Evolutionary conservation across 2,113 vertebrate species (phyloP).

Genomic region (Chaetorhynchus papuensis): DNA sequence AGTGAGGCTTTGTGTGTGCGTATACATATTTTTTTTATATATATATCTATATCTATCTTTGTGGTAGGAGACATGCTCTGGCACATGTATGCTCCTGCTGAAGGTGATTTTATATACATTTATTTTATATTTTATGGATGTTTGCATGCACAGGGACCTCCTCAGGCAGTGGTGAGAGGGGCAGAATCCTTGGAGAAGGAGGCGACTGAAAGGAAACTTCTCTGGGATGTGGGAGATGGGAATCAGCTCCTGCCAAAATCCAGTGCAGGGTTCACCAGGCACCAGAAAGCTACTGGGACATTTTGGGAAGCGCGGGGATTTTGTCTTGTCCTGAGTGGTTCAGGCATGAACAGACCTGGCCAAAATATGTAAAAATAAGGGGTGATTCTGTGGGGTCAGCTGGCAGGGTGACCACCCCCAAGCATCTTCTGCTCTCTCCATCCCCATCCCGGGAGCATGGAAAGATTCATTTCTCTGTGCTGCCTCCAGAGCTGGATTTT

Average conservation of each 20-base stretch:
- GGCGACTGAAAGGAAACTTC: background rate
- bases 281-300: background rate
- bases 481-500: background rate
- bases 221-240: background rate
- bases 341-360: background rate
- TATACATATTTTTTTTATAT: background rate
- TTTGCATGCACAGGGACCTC: background rate
- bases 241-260: background rate
- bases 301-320: background rate
- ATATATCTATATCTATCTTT: background rate
- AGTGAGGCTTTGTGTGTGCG: background rate
- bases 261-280: background rate
- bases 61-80: background rate
- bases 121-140: background rate
- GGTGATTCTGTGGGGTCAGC: background rate
- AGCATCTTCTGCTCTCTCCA: fast-evolving
- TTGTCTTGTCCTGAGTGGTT: background rate
- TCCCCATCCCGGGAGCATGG: fast-evolving
- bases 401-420: background rate
- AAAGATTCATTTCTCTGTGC: fast-evolving
- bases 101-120: background rate
- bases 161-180: background rate
- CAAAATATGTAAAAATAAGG: background rate
- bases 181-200: background rate
- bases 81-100: background rate